These are phyloP conservation scores for Paracentrotus lividus DNA, from an alignment of 53 echinoderm and acorn worm species.

Conservation along the genomic window DNA sequence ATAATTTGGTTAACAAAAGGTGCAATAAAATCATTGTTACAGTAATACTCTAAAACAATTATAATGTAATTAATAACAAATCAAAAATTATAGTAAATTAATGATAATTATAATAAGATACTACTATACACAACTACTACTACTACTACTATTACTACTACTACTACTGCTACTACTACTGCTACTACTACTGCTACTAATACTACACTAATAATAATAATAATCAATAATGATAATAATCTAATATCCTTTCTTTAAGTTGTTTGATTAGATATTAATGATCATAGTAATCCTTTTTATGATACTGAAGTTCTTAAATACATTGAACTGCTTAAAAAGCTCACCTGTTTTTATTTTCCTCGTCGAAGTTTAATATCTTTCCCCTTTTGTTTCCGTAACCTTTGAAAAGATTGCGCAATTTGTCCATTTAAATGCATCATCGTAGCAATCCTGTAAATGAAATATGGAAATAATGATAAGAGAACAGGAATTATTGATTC, in stretches of 20 bases:
- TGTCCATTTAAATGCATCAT: background rate
- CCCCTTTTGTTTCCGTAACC: background rate
- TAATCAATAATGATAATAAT: no score
- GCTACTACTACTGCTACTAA: background rate
- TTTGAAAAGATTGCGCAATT: background rate
- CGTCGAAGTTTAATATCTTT: background rate
- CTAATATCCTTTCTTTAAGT: no score
- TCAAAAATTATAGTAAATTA: no score
- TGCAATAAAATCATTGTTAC: background rate
- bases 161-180: background rate
- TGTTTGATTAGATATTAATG: no score
- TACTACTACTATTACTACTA: slow-evolving; percentile 5
- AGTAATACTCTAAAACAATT: no score
- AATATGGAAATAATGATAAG: background rate
- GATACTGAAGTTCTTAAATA: no score
- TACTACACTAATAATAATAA: background rate
- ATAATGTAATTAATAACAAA: no score
- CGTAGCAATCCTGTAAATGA: background rate
- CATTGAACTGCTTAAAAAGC: background rate
- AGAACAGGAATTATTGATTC: background rate
- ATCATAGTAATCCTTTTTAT: no score
- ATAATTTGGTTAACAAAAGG: background rate
- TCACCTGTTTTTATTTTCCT: slow-evolving; percentile 3
- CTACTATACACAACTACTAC: background rate
- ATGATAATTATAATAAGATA: background rate